Evolutionary conservation across 2,113 vertebrate species (phyloP), one percentile per base, ranked within the genome.

Genomic region (Myanophis thanlyinensis): DNA sequence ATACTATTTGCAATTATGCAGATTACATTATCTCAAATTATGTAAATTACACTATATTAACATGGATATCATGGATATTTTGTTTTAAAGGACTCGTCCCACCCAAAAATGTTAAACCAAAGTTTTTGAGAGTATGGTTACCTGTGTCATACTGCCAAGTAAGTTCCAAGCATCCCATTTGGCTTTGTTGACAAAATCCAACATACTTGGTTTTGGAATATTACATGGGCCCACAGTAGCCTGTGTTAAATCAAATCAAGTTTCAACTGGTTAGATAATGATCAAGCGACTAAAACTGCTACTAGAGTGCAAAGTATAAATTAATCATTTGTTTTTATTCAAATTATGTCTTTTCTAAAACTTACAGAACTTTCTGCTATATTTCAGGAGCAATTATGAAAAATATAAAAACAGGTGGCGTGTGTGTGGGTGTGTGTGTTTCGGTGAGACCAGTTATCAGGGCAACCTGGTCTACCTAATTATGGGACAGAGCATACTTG

Each of bases 131-230:
- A 11, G 2, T 35, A 56, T 56, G 35, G 7, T 96, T 95, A 99
- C 99, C 98, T 98, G 98, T 62, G 98, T 94, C 54, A 98, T 97
- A 89, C 46, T 96, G 53, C 98, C 98, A 93, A 99, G 98, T 91
- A 98, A 98, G 54, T 96, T 98, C 99, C 99, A 99, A 0, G 99
- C 97, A 6, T 99, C 99, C 99, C 98, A 99, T 85, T 99, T 99
- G 49, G 97, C 98, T 93, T 99, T 99, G 95, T 98, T 98, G 87
- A 99, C 95, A 1, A 99, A 99, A 96, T 99, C 98, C 94, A 99
- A 94, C 98, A 99, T 97, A 22, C 98, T 96, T 1, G 99, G 99
- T 96, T 98, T 99, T 47, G 98, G 98, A 23, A 97, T 94, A 95
- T 95, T 98, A 94, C 99, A 99, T 85, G 98, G 97, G 40, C 99